Evolutionary conservation across 2,888 invertebrate species (phyloP).

Genomic region (Hoplodrina blanda): DNA sequence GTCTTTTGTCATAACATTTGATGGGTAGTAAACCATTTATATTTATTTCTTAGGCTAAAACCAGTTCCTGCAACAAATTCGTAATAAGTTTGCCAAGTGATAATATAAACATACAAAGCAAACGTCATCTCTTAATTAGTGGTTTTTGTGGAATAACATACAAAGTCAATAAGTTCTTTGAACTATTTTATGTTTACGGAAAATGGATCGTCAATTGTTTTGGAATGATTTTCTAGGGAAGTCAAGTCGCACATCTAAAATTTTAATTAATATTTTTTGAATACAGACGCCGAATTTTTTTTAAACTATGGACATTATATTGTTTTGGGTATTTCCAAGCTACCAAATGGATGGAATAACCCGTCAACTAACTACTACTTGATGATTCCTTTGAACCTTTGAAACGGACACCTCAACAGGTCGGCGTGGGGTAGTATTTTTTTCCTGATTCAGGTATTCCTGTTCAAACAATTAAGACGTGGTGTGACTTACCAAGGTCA

Average conservation of each 20-base stretch:
- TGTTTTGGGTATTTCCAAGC: not conserved
- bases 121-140: not conserved
- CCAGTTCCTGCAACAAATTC: not conserved
- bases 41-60: conserved; percentile 10
- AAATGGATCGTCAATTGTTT: conserved; percentile 3
- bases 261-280: not conserved
- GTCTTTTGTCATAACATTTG: conserved; percentile 2
- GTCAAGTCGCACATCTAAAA: not conserved
- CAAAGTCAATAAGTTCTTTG: conserved; percentile 13
- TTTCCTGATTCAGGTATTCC: conserved; percentile 38
- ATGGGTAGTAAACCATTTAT: not conserved
- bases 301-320: no score
- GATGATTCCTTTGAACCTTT: not conserved
- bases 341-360: not conserved
- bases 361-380: not conserved
- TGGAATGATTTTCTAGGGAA: not conserved
- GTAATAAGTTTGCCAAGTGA: not conserved
- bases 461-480: conserved; percentile 41
- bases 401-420: not conserved
- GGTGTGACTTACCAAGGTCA: conserved; percentile 68
- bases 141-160: not conserved
- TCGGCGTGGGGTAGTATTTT: not conserved
- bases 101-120: conserved; percentile 7
- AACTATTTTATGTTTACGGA: conserved; percentile 9
- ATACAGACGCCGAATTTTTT: not conserved